Evolutionary conservation across 1,140 invertebrate genomes (phyloP).

Genomic region (Drosophila malerkotliana): DNA sequence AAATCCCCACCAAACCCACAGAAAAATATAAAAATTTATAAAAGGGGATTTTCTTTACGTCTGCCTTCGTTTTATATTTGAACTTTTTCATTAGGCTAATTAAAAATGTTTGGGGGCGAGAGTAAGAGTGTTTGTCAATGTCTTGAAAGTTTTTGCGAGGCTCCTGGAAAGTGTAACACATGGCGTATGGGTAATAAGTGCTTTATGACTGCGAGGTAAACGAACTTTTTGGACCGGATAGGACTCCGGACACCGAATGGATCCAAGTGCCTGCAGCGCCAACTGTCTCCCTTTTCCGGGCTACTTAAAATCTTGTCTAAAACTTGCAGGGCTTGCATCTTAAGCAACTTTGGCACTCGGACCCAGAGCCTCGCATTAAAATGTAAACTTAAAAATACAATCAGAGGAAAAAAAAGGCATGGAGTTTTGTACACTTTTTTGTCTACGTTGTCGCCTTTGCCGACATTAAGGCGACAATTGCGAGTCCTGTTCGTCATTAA

Average conservation of each 20-base stretch:
- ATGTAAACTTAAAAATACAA: conserved; percentile 46
- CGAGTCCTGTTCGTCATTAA: conserved; percentile 69
- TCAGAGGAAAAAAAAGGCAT: conserved; percentile 6
- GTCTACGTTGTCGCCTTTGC: conserved; percentile 53
- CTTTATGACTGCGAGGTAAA: conserved; percentile 68
- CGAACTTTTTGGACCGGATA: conserved; percentile 39
- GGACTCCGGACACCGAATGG: conserved; percentile 19
- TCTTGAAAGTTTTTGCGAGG: conserved; percentile 63
- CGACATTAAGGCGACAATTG: conserved; percentile 78
- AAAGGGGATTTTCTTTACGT: conserved; percentile 34
- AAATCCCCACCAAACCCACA: conserved; percentile 19
- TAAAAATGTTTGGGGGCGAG: conserved; percentile 62
- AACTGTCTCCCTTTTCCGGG: conserved; percentile 1
- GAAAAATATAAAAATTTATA: conserved; percentile 46
- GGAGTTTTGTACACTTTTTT: conserved; percentile 48
- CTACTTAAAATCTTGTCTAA: conserved; percentile 13
- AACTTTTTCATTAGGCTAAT: conserved; percentile 82
- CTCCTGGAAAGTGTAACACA: conserved; percentile 60
- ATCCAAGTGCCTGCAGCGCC: conserved; percentile 21
- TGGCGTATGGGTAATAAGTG: conserved; percentile 73
- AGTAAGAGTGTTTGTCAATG: conserved; percentile 50
- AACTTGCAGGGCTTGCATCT: conserved; percentile 42
- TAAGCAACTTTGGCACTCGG: conserved; percentile 41
- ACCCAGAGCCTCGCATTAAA: conserved; percentile 38
- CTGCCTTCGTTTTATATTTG: conserved; percentile 57